Base-by-base conservation (phyloP, 2,888 invertebrate genomes). In the Drosophila nigricruria region DNA sequence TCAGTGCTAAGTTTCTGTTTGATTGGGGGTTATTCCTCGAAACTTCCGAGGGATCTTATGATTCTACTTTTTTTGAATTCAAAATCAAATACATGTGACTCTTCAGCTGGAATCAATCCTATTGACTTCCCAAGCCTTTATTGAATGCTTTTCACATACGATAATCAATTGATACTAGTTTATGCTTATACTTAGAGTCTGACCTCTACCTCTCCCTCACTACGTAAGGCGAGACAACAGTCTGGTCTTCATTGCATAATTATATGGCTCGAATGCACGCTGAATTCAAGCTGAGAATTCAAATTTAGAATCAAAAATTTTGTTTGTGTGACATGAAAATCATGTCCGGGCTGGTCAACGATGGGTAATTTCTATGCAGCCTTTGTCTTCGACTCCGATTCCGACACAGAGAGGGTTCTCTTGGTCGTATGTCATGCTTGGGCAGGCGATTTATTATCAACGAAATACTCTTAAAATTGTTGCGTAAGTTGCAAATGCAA, bases 371-470 rank as follows among this genome's bases (percentile, higher is more conserved):
- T 45, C 43, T 45, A 43, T 18, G 65, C 47, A 47, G 36, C 43
- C 18, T 66, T 43, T 66, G 66, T 50, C 38, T 50, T 23, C 18
- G 20, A 50, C 49, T 61, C 50, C 30, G n/a, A 61, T 54, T 36
- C 20, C 23, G n/a, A 8, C 23, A 34, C 43, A 25, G 45, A 18
- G 52, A 27, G 27, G 18, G 53, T n/a, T n/a, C n/a, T n/a, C 53
- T 69, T 71, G 76, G 81, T 81, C 81, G 78, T 87, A 76, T 84
- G 80, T 79, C 86, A 82, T 82, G 81, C 81, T 85, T 89, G 79
- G 79, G 74, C 73, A 79, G 81, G 84, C 91, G 89, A 92, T 92
- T 92, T 92, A 92, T 92, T 91, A 72, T 85, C 89, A 89, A 82
- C 82, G 82, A 87, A 91, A 91, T 91, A 88, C 88, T 87, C 87